Base-by-base conservation (phyloP, 1,140 invertebrate genomes). In the Acromyrmex echinatior region DNA sequence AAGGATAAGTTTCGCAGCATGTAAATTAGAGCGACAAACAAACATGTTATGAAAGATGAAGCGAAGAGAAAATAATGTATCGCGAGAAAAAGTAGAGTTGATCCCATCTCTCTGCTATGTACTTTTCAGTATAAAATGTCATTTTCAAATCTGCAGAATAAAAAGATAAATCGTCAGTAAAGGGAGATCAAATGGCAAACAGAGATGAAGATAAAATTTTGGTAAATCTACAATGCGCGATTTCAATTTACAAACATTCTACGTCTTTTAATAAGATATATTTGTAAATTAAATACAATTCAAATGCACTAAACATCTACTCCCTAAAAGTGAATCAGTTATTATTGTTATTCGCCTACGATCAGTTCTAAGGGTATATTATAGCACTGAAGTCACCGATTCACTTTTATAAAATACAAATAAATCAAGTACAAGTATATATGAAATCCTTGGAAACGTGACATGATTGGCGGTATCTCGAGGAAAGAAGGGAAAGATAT, bases 401-500 rank as follows among this genome's bases (percentile, higher is more conserved):
- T 45, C 39, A 45, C 39, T 45, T 45, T 45, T 45, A 12, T 9
- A 45, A 10, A 45, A 45, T 45, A 45, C 10, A 56, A 58, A 71
- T 31, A 74, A 84, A 84, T 74, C 70, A 31, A 49, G 39, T 71
- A 45, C 51, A 28, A 35, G 62, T 21, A 14, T 68, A 71, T 68
- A 71, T 84, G n/a, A 74, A 74, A 63, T 49, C 14, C 56, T n/a
- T 12, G 7, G 28, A 74, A 62, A 66, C 70, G 25, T 71, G 39
- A 76, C 56, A 56, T 18, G 53, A 56, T 73, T 53, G 80, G 35
- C 80, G 80, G 25, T 73, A 60, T 49, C 39, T 51, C 53, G 70
- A 63, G 35, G 53, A 56, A 45, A 35, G 79, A 51, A 74, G 56
- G 31, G 66, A 77, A 49, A 71, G 51, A 76, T 66, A 85, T 77